A percentile compares a stretch with the other conserved stretches of the same genome.
Conservation (phyloP, 2,113 vertebrate species). For the Neotragus moschatus region DNA sequence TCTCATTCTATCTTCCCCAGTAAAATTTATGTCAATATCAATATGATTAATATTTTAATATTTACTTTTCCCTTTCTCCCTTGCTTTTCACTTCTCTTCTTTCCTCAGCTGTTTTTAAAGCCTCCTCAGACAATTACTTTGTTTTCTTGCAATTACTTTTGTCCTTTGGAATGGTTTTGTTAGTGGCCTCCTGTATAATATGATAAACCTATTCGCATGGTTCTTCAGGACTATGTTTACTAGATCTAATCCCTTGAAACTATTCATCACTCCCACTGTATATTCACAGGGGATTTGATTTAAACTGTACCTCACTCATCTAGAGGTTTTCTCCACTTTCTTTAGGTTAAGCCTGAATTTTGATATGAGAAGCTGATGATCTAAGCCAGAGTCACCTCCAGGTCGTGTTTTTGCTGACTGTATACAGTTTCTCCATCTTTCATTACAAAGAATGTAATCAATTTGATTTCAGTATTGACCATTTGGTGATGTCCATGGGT, state of each 20-base stretch:
- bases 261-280: not conserved
- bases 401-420: not conserved
- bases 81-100: not conserved
- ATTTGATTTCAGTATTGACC: not conserved
- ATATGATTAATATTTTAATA: not conserved
- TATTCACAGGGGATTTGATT: not conserved
- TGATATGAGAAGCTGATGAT: not conserved
- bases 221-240: not conserved
- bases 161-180: not conserved
- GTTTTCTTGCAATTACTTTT: not conserved
- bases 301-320: not conserved
- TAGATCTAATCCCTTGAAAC: not conserved
- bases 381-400: not conserved
- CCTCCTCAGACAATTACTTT: not conserved
- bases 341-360: not conserved
- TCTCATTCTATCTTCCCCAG: not conserved
- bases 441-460: not conserved
- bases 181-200: not conserved
- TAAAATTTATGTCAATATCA: not conserved
- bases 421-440: not conserved
- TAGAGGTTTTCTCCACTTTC: not conserved
- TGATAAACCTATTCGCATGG: not conserved
- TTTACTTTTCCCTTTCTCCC: not conserved
- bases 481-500: not conserved
- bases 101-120: not conserved